Base-by-base conservation (phyloP, 2,113 vertebrate genomes). In the Chelonoidis abingdonii region DNA sequence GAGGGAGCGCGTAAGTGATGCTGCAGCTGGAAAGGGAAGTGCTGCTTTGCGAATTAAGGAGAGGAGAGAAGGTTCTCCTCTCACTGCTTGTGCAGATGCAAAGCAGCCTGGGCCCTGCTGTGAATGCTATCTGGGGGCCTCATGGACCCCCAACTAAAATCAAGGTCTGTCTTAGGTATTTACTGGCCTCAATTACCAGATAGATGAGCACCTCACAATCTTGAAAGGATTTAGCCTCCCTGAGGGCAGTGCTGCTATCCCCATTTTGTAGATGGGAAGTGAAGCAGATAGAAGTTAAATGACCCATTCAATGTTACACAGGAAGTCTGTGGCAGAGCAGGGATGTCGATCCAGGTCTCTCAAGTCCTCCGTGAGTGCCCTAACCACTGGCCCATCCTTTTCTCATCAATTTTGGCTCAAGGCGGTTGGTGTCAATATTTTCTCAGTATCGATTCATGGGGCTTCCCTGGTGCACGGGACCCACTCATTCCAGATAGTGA, bases 281-380 rank as follows among this genome's bases (percentile, higher is more conserved):
- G 2, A 8, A 1, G 49, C 10, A 9, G 31, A 47, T 41, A n/a
- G 31, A 69, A n/a, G 65, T 17, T 69, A n/a, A 69, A 19, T 8
- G n/a, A 12, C 6, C 21, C 82, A 0, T 29, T 54, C 6, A 52
- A 87, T 11, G 7, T 53, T 4, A 69, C 38, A 72, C 22, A 3
- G 25, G 44, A 14, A 41, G 27, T 8, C 75, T 12, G 54, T 10
- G 78, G 6, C 2, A 4, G n/a, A 41, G 59, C 31, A 47, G 82
- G 56, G 49, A 81, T 44, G 14, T 0, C 0, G 24, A 0, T 1
- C 3, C n/a, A 13, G 38, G 38, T 88, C 41, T 79, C 76, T 13
- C 57, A 41, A 16, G 3, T 57, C 44, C 56, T 44, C 85, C 8
- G 7, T 0, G 0, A 27, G 9, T 17, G n/a, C 25, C 80, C 8